These are phyloP conservation scores for Dermatophagoides farinae DNA, from an alignment of 1,140 invertebrate species.

Conservation along the genomic window DNA sequence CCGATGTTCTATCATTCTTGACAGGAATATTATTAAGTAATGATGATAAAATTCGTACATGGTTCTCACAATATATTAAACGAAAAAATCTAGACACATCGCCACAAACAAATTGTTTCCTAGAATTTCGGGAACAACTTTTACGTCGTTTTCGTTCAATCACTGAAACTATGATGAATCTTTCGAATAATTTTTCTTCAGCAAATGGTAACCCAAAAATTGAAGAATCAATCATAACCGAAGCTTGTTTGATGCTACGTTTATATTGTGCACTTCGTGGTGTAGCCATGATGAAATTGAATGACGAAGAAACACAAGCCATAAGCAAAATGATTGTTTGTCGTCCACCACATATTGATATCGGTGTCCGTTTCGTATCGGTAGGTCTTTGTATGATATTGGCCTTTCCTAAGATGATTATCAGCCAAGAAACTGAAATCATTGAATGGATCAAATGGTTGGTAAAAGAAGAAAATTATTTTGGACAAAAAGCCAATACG, in stretches of 20 bases:
- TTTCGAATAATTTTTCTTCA: not conserved
- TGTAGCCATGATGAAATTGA: constrained; percentile 77
- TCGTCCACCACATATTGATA: constrained; percentile 64
- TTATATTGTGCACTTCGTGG: constrained; percentile 78
- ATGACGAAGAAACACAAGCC: constrained; percentile 70
- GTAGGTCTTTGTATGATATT: constrained; percentile 82
- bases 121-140: constrained; percentile 2
- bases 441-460: constrained; percentile 88
- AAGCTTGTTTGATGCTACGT: constrained; percentile 54
- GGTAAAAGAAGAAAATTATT: constrained; percentile 63
- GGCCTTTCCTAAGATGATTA: constrained; percentile 68
- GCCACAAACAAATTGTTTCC: not conserved
- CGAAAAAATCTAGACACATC: constrained; percentile 42
- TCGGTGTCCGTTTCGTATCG: constrained; percentile 77
- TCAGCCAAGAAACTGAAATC: constrained; percentile 56
- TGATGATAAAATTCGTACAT: constrained; percentile 65
- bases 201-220: not conserved
- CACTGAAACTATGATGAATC: not conserved
- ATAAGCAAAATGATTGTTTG: constrained; percentile 66
- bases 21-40: constrained; percentile 72
- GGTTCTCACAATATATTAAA: constrained; percentile 77
- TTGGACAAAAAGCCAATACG: constrained; percentile 24
- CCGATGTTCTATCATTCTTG: constrained; percentile 54
- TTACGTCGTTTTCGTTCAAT: constrained; percentile 1
- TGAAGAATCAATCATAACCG: constrained; percentile 45